Conservation (phyloP, 2,797 vertebrate genomes). For the Phalloptychus januarius region DNA sequence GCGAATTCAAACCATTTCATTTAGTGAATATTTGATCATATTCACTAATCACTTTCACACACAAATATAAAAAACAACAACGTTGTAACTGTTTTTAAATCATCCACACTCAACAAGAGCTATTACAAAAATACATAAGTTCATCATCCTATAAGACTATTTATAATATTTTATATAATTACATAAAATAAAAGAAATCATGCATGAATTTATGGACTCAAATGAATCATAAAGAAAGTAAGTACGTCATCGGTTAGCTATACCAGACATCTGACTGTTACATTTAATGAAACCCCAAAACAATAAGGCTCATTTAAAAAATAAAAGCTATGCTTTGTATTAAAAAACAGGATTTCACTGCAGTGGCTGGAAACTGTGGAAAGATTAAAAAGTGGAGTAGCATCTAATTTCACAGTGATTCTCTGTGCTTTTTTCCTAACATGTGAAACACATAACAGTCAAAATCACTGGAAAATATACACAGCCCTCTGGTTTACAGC, state of each 20-base stretch:
- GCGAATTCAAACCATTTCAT: neutral
- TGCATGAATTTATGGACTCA: neutral
- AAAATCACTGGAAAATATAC: neutral
- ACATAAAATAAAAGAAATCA: conserved; percentile 4
- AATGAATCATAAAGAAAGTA: neutral
- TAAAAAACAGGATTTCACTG: neutral
- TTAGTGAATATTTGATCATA: neutral
- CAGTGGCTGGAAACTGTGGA: neutral
- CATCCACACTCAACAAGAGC: conserved; percentile 3
- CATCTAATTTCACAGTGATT: neutral
- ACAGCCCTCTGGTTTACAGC: neutral
- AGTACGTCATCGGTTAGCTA: neutral
- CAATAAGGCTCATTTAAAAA: neutral
- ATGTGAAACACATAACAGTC: neutral
- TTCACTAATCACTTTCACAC: neutral
- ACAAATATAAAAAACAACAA: neutral
- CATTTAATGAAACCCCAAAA: neutral
- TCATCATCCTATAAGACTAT: neutral
- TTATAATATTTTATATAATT: conserved; percentile 17
- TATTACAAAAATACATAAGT: conserved; percentile 4
- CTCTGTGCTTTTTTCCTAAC: neutral
- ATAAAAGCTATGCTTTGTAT: neutral
- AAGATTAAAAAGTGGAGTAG: neutral
- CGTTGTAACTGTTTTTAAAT: neutral
- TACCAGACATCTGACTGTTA: neutral